These are phyloP conservation scores for Grallaria varia DNA, from an alignment of 2,113 vertebrate genomes.

Conservation along the genomic window DNA sequence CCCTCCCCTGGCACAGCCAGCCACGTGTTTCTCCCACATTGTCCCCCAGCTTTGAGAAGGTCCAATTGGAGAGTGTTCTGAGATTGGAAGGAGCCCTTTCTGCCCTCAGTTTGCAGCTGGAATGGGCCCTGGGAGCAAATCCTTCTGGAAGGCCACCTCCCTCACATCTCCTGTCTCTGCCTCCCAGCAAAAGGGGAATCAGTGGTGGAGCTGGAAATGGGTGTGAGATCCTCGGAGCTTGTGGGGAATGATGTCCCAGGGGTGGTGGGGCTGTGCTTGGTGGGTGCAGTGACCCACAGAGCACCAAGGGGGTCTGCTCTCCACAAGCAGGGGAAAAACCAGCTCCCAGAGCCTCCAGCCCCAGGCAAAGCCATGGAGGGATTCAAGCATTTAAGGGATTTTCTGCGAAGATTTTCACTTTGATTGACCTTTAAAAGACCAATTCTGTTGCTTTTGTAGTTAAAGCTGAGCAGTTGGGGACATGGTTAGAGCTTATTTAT, in stretches of 20 bases:
- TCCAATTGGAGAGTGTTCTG: neutral
- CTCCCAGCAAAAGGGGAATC: neutral
- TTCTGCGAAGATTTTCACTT: slow-evolving; percentile 19
- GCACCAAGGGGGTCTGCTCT: neutral
- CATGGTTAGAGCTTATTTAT: neutral
- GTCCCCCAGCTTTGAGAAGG: neutral
- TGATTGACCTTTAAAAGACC: slow-evolving; percentile 13
- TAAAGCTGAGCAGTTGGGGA: neutral
- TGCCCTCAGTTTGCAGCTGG: neutral
- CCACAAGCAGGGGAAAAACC: neutral
- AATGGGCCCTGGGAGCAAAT: neutral
- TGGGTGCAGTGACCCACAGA: neutral
- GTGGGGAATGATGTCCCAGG: neutral
- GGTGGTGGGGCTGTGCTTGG: neutral
- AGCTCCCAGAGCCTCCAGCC: neutral
- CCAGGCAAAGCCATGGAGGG: neutral
- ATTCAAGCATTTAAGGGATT: slow-evolving; percentile 28
- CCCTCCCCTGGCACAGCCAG: neutral
- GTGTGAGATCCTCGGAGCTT: neutral
- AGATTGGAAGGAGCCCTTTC: neutral
- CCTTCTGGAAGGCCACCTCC: neutral
- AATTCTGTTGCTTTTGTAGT: neutral
- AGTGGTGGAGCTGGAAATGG: neutral
- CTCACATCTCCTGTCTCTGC: neutral
- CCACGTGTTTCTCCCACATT: neutral